These are phyloP conservation scores for Eulemur coronatus DNA, from an alignment of 2,797 vertebrate genomes.

Conservation along the genomic window DNA sequence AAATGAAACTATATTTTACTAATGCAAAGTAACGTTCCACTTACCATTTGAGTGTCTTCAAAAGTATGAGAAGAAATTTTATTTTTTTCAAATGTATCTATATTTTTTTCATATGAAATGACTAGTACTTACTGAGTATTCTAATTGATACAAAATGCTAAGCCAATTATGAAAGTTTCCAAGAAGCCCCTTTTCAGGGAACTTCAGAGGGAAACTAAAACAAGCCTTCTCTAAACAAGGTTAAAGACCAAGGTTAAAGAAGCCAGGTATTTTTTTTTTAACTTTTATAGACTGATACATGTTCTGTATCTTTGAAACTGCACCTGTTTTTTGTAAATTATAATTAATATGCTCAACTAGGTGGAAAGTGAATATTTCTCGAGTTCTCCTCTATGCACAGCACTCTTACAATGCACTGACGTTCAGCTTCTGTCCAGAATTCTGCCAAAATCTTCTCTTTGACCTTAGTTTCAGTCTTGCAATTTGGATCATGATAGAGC, in stretches of 20 bases:
- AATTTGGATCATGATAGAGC: not conserved
- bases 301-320: not conserved
- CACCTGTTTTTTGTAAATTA: not conserved
- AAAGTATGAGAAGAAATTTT: not conserved
- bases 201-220: conserved; percentile 40
- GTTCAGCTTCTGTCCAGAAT: not conserved
- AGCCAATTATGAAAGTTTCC: not conserved
- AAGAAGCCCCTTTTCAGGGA: not conserved
- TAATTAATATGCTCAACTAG: not conserved
- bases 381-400: not conserved
- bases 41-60: not conserved
- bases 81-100: conserved; percentile 17
- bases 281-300: not conserved
- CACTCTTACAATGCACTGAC: not conserved
- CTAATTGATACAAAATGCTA: not conserved
- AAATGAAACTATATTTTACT: conserved; percentile 19
- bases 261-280: not conserved
- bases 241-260: not conserved
- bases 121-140: not conserved
- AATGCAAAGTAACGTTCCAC: not conserved
- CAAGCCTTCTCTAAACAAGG: not conserved
- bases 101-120: not conserved
- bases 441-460: conserved; percentile 24
- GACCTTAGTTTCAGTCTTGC: not conserved
- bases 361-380: not conserved